Conservation (phyloP, 2,888 invertebrate genomes). For the Piscicola geometra region DNA sequence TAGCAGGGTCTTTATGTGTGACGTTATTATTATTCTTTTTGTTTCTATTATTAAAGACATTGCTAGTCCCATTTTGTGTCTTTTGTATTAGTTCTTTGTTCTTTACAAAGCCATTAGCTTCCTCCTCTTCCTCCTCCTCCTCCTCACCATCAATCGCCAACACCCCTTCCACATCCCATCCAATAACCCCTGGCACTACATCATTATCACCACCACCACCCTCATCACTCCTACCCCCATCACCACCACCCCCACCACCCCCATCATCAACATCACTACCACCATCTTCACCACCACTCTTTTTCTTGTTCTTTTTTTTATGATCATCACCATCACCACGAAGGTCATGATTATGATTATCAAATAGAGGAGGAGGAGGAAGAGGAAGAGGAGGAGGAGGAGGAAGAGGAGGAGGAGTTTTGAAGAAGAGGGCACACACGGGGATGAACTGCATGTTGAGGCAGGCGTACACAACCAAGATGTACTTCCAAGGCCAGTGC, state of each 20-base stretch:
- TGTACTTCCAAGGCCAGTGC: slow-evolving; percentile 9
- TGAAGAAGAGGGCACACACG: neutral
- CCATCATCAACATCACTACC: slow-evolving; percentile 7
- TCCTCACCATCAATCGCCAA: too few species aligned
- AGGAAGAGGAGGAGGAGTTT: neutral
- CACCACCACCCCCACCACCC: slow-evolving; percentile 2
- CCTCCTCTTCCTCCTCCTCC: neutral
- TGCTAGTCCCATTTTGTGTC: too few species aligned
- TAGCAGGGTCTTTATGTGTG: too few species aligned
- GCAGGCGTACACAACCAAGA: neutral
- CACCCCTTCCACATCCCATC: too few species aligned
- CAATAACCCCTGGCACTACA: too few species aligned
- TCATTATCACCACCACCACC: slow-evolving; percentile 7
- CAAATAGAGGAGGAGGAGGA: too few species aligned
- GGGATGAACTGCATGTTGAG: neutral
- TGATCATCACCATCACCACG: too few species aligned
- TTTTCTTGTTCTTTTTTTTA: too few species aligned
- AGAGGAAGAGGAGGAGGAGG: neutral
- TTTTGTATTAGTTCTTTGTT: neutral
- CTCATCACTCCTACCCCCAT: neutral
- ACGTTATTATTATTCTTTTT: too few species aligned
- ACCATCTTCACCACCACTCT: neutral
- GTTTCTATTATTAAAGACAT: too few species aligned
- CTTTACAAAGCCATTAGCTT: neutral
- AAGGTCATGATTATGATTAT: too few species aligned